Evolutionary conservation across 2,797 vertebrate species (phyloP).

Genomic region (Hydrophis major): DNA sequence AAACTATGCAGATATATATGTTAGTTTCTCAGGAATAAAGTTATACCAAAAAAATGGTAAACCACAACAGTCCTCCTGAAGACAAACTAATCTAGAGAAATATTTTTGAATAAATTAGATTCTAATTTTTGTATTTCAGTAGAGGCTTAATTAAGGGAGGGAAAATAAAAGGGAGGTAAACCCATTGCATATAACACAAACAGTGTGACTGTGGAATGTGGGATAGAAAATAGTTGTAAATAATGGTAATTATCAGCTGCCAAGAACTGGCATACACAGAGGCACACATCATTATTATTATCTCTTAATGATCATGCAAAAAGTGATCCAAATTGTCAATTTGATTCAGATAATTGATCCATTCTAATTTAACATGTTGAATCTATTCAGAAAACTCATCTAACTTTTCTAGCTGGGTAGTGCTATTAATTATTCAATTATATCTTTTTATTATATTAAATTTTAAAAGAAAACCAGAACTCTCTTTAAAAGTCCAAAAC

Average conservation of each 20-base stretch:
- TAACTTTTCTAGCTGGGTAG: not conserved
- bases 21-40: not conserved
- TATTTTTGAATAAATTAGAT: not conserved
- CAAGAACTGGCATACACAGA: not conserved
- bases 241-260: not conserved
- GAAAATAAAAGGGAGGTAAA: not conserved
- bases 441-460: not conserved
- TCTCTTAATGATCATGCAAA: not conserved
- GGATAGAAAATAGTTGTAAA: not conserved
- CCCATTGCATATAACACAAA: not conserved
- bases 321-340: not conserved
- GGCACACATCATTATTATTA: not conserved
- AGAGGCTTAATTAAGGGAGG: not conserved
- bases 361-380: not conserved
- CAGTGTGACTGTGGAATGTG: not conserved
- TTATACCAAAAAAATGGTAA: not conserved
- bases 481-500: not conserved
- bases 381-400: not conserved
- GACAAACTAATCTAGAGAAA: not conserved
- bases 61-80: not conserved
- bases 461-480: not conserved
- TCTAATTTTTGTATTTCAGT: not conserved
- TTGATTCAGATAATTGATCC: not conserved
- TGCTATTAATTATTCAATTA: not conserved
- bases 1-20: not conserved